Base-by-base conservation (phyloP, 2,888 invertebrate species). In the Drosophila helvetica region DNA sequence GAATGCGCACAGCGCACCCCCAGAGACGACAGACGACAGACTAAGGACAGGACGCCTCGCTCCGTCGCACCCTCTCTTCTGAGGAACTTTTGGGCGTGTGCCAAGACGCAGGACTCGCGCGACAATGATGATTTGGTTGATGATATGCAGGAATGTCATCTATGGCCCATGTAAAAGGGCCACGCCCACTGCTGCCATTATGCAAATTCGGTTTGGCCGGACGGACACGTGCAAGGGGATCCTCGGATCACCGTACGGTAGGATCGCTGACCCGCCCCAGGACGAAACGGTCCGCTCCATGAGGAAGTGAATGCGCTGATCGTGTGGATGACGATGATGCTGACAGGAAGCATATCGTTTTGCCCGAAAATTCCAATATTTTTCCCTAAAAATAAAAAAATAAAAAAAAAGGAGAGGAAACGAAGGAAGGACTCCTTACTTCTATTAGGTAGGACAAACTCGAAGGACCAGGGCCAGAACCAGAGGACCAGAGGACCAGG, bases 361-460 rank as follows among this genome's bases (percentile, higher is more conserved):
- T 86, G 79, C 77, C 77, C 70, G 71, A 89, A 86, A 82, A 77
- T 76, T 79, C 74, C 65, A 67, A 78, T 84, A 83, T 74, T 81
- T 79, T 76, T 80, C 79, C 66, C 53, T 38, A 69, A 63, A 60
- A 75, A 33, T 54, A 56, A 25, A 69, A 30, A n/a, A n/a, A n/a
- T n/a, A n/a, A n/a, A 75, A 33, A 56, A 56, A 25, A 69, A 30
- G 43, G 27, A 48, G 43, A 43, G 19, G 27, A 61, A 57, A 33
- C 46, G 18, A 27, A 55, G 43, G 45, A n/a, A 59, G 43, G 48
- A 53, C n/a, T 22, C 42, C 38, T 38, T 38, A 38, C 38, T n/a
- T 2, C 38, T 38, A 30, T 64, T 38, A 38, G 38, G 38, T 38
- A 38, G 38, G 47, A 54, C 25, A 47, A 62, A 53, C 27, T 19